Evolutionary conservation across 2,888 invertebrate species (phyloP).

Genomic region (Leptinotarsa peninsularis): DNA sequence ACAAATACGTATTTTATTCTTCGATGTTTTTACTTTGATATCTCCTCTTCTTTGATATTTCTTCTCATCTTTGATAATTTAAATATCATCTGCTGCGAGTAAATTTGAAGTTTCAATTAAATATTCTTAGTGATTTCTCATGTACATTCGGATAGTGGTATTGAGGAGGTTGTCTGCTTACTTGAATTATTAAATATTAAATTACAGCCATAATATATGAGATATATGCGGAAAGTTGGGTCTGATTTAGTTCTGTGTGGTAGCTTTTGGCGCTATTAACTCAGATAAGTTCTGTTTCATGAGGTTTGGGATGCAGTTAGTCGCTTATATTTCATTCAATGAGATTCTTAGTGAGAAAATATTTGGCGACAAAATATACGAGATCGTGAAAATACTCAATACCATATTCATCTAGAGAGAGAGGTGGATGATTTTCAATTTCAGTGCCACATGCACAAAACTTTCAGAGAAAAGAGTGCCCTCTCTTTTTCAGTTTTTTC

Average conservation of each 20-base stretch:
- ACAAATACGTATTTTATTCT: too few relatives aligned
- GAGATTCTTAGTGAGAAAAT: too few relatives aligned
- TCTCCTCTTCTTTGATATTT: not conserved
- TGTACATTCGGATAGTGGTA: constrained; percentile 10
- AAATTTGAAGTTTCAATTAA: constrained; percentile 7
- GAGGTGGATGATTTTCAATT: too few relatives aligned
- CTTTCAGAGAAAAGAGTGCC: too few relatives aligned
- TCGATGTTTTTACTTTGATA: not conserved
- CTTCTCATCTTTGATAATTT: not conserved
- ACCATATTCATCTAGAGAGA: too few relatives aligned
- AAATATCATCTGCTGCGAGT: not conserved
- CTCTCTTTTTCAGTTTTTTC: too few relatives aligned
- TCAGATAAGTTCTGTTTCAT: not conserved
- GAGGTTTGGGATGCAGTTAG: too few relatives aligned
- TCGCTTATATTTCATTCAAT: too few relatives aligned
- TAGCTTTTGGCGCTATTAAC: not conserved
- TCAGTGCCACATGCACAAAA: too few relatives aligned
- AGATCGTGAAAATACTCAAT: too few relatives aligned
- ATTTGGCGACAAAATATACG: too few relatives aligned
- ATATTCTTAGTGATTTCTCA: constrained; percentile 2
- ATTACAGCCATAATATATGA: constrained; percentile 17
- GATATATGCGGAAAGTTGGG: not conserved
- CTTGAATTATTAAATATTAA: constrained; percentile 10
- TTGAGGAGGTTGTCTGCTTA: not conserved
- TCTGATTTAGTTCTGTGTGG: not conserved